Percentiles rank a stretch among this genome's conserved stretches.
phyloP scores from a whole-genome alignment of 2,797 vertebrate species.

The Anniella stebbinsi region DNA sequence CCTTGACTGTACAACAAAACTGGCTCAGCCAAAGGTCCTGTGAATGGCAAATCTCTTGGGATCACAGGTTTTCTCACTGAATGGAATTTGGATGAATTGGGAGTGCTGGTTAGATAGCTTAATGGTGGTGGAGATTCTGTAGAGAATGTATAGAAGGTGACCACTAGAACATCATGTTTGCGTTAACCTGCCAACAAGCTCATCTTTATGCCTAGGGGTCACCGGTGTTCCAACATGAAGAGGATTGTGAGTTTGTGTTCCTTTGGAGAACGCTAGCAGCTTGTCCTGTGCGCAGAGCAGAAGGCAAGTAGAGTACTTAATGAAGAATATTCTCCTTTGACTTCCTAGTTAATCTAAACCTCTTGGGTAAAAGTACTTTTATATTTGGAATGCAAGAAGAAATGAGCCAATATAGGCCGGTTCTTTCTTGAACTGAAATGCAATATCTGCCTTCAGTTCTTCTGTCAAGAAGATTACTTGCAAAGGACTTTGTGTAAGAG shows the following conservation, averaged over 20 bases:
- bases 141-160: too few relatives aligned
- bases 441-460: not conserved
- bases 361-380: not conserved
- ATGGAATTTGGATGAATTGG: not conserved
- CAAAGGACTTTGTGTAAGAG: not conserved
- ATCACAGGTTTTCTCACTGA: not conserved
- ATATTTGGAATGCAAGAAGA: not conserved
- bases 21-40: not conserved
- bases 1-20: not conserved
- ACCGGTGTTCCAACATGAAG: constrained; percentile 85
- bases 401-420: not conserved
- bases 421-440: not conserved
- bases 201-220: constrained; percentile 83
- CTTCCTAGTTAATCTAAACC: not conserved
- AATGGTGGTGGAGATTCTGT: not conserved
- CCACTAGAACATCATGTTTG: not conserved
- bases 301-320: constrained; percentile 72
- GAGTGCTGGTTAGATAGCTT: not conserved
- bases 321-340: not conserved
- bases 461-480: not conserved
- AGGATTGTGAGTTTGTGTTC: constrained; percentile 93
- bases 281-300: constrained; percentile 86
- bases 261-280: constrained; percentile 94
- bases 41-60: not conserved
- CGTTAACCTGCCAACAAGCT: not conserved